Conservation (phyloP, 1,140 invertebrate species). For the Acromyrmex heyeri region DNA sequence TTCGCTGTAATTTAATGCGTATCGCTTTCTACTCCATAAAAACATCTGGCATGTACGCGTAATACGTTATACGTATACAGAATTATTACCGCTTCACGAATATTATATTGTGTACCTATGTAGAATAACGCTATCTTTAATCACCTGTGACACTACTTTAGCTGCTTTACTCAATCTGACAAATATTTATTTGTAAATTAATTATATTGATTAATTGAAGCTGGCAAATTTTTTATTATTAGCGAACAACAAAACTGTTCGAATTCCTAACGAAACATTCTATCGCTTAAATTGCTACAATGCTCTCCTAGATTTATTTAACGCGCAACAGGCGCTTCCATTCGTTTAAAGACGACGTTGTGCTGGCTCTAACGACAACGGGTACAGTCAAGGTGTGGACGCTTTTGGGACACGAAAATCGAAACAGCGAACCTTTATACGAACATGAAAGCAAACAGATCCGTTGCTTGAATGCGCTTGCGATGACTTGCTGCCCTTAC, state of each 20-base stretch:
- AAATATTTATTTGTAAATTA: conserved; percentile 37
- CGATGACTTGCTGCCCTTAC: conserved; percentile 96
- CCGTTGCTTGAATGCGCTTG: conserved; percentile 96
- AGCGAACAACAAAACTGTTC: conserved; percentile 3
- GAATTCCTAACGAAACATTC: conserved; percentile 45
- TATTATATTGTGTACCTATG: background rate
- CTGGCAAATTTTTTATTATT: conserved; percentile 14
- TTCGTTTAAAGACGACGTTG: conserved; percentile 95
- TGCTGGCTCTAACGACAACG: conserved; percentile 97
- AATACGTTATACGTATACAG: conserved; percentile 27
- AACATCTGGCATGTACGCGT: conserved; percentile 29
- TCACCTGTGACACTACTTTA: background rate
- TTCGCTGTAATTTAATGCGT: conserved; percentile 24
- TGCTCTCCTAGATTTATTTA: conserved; percentile 70
- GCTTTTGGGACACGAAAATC: conserved; percentile 94
- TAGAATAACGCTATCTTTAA: conserved; percentile 23
- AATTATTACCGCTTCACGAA: conserved; percentile 21
- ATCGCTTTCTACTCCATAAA: conserved; percentile 20
- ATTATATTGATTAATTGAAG: conserved; percentile 21
- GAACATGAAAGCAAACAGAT: conserved; percentile 99
- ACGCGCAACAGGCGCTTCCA: conserved; percentile 72
- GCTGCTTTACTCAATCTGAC: conserved; percentile 10
- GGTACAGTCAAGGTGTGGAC: conserved; percentile 99
- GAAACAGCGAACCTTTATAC: conserved; percentile 94
- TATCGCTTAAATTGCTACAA: conserved; percentile 69